Evolutionary conservation across 2,113 vertebrate genomes (phyloP), one percentile per base, ranked within the genome.

Genomic region (Chrysemys picta): DNA sequence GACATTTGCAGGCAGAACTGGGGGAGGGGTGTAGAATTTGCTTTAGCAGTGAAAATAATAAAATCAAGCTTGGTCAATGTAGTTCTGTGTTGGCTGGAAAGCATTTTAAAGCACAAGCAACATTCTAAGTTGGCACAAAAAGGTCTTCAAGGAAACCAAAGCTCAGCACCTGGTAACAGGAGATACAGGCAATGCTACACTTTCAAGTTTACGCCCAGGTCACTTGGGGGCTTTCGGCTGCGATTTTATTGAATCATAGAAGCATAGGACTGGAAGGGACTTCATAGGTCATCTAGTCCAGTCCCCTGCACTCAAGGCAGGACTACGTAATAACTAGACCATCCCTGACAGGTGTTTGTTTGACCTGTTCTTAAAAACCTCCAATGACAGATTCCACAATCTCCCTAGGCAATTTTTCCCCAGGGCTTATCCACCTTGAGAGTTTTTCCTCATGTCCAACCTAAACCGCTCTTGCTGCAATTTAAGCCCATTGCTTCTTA

Each of bases 61-160:
- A 7, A 89, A 22, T 24, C 11, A 2, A 1, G 0, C 35, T n/a
- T 12, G 10, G 50, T 31, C 47, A 1, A 0, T 27, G 35, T 8
- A 50, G 45, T 35, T 82, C 69, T 50, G 54, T 14, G 82, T 50
- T 31, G 82, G 10, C 57, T 72, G 81, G 12, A 95, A 17, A 7
- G 47, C 19, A 10, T 79, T 93, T 88, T 84, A 89, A 87, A 88
- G 81, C 27, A 14, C 25, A 45, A 2, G 50, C 17, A 38, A 24
- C 52, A 45, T 0, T 1, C 19, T 38, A 3, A 5, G 5, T 17
- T 80, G 54, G 76, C 24, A 47, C 80, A 86, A n/a, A 35, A 47
- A 14, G 13, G 38, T 54, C 69, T n/a, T 52, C 65, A n/a, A 45
- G 90, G 65, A 90, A 84, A 62, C 8, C 49, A 56, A 62, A 91